Base-by-base conservation (phyloP, 2,113 vertebrate species). In the Tragelaphus strepsiceros region DNA sequence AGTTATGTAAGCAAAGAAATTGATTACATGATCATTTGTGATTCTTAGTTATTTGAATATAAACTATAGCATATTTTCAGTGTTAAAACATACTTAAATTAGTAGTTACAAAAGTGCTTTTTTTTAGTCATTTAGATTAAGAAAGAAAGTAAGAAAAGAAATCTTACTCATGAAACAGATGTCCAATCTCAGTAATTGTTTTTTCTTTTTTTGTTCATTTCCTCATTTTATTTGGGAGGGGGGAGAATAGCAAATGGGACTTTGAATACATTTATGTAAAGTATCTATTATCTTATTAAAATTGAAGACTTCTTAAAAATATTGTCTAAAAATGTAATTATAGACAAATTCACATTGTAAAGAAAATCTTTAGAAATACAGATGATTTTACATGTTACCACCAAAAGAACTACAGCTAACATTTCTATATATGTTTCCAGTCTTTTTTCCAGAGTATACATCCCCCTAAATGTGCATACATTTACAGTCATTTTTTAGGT, bases 131-230 rank as follows among this genome's bases (percentile, higher is more conserved):
- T 86, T 86, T 53, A 71, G 30, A 39, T 92, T 87, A 93, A 28
- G 81, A 92, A 96, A 86, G 30, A 80, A 88, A 89, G 28, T 28
- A 91, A 91, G 39, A 87, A 93, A 93, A 83, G 53, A 90, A 90
- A 87, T 87, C 17, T n/a, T 22, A 58, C 19, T 49, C 58, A 58
- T 90, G 88, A 84, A 96, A 58, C 22, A 81, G 21, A 78, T 96
- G 49, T 6, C 49, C 88, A 62, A 58, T 88, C 62, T 35, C n/a
- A 97, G 2, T 84, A 6, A 30, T 54, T 58, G n/a, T 71, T 39
- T 71, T 49, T 39, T 77, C 35, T 39, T 88, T 83, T 64, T 90
- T 77, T 56, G 17, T 14, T 46, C 43, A 32, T 78, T 95, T 95
- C 67, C 58, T 93, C 0, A 14, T 59, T 46, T 91, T 82, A 51